These are phyloP conservation scores for Panagrolaimus sp. DNA, from an alignment of 1,140 invertebrate genomes.

Conservation along the genomic window DNA sequence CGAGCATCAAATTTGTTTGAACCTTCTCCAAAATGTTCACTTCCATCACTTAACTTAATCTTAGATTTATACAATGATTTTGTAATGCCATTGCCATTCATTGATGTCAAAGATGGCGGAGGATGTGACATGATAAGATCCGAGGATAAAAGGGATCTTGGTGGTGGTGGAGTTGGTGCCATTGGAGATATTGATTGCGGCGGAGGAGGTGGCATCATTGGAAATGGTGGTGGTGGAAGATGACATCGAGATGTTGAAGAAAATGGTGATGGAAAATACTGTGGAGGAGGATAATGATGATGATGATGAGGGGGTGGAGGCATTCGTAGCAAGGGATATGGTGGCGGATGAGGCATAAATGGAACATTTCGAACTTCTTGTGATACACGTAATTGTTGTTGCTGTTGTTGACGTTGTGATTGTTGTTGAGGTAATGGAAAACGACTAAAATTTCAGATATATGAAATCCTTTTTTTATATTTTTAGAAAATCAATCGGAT, in stretches of 20 bases:
- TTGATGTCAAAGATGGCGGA: too few species aligned
- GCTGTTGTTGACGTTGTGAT: too few species aligned
- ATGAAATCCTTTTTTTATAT: too few species aligned
- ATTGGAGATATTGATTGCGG: not conserved
- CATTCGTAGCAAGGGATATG: not conserved
- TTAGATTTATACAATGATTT: not conserved
- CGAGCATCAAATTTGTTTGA: slow-evolving; percentile 30
- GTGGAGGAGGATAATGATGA: not conserved
- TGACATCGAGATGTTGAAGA: slow-evolving; percentile 5
- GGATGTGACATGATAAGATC: too few species aligned
- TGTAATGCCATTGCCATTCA: too few species aligned
- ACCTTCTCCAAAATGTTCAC: not conserved
- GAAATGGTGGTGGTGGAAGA: slow-evolving; percentile 16
- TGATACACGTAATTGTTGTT: too few species aligned
- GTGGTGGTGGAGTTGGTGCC: too few species aligned
- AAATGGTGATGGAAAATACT: not conserved
- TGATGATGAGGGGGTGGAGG: slow-evolving; percentile 5
- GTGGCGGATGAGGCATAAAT: not conserved
- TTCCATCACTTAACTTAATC: not conserved
- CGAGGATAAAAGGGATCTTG: too few species aligned
- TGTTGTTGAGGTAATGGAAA: too few species aligned
- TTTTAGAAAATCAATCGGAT: too few species aligned
- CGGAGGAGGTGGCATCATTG: slow-evolving; percentile 7
- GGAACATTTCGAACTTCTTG: not conserved
- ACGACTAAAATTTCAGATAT: too few species aligned